A percentile compares a stretch with the other conserved stretches of the same genome.
phyloP scores from a whole-genome alignment of 2,888 invertebrate genomes.

The Omphaloscelis lunosa region DNA sequence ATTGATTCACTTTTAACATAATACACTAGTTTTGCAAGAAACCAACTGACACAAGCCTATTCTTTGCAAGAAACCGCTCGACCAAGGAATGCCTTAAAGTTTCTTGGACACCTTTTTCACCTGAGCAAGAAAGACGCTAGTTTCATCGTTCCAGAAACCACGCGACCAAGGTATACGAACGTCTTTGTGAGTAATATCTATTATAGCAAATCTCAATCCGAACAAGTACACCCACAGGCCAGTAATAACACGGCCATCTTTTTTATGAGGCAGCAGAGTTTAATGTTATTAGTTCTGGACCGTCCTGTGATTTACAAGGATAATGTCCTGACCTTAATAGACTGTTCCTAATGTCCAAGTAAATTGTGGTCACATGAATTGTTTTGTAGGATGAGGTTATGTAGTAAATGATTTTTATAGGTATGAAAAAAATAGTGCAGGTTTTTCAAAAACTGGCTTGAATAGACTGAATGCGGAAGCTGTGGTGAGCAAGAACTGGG shows the following conservation, averaged over 20 bases:
- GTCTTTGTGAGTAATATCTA: slow-evolving; percentile 41
- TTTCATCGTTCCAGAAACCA: neutral
- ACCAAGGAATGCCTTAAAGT: neutral
- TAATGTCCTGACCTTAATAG: slow-evolving; percentile 71
- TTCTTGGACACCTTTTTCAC: neutral
- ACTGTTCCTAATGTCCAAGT: slow-evolving; percentile 66
- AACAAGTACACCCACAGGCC: slow-evolving; percentile 42
- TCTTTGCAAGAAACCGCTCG: neutral
- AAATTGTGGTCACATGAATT: slow-evolving; percentile 62
- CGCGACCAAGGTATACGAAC: slow-evolving; percentile 9
- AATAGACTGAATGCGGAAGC: neutral
- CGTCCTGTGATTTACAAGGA: slow-evolving; percentile 70
- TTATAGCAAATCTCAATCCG: slow-evolving; percentile 42
- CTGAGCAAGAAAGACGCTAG: neutral
- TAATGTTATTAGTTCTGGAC: slow-evolving; percentile 71
- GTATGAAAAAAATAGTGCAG: too few species aligned
- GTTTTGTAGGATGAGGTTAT: slow-evolving; percentile 36
- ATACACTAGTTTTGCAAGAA: too few species aligned
- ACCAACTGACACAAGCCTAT: neutral
- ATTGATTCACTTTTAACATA: too few species aligned
- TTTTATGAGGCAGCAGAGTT: slow-evolving; percentile 70
- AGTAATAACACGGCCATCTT: slow-evolving; percentile 60
- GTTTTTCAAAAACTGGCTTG: neutral
- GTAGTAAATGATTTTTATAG: slow-evolving; percentile 33
- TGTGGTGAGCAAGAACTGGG: neutral